A percentile compares a stretch with the other conserved stretches of the same genome.
Evolutionary conservation across 2,113 vertebrate species (phyloP).

Genomic region (Rutilus rutilus): DNA sequence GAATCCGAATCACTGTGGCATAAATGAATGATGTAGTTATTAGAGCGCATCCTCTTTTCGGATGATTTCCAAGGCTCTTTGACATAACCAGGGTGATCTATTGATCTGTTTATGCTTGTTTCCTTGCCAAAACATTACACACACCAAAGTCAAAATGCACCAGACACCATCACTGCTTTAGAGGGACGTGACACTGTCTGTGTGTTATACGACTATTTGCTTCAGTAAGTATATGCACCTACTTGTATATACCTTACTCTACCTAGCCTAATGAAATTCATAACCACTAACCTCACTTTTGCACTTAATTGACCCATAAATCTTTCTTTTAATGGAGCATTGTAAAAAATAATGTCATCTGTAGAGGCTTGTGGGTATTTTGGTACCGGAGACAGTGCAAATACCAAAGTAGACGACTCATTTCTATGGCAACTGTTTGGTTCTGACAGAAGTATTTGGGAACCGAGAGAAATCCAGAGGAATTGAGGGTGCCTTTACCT

Average conservation of each 20-base stretch:
- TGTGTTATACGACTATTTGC: constrained; percentile 30
- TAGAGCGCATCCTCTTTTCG: constrained; percentile 11
- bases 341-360: neutral
- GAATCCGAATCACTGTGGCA: neutral
- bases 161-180: neutral
- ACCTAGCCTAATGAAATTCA: neutral
- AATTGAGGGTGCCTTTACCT: neutral
- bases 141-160: neutral
- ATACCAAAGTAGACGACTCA: constrained; percentile 56
- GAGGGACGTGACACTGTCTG: neutral
- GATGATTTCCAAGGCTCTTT: constrained; percentile 9
- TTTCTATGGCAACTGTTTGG: constrained; percentile 64
- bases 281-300: neutral
- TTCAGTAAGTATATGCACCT: neutral
- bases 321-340: neutral
- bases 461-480: neutral
- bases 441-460: constrained; percentile 8
- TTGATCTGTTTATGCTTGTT: constrained; percentile 36
- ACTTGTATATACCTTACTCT: neutral
- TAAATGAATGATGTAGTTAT: constrained; percentile 13
- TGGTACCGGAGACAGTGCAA: neutral
- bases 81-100: constrained; percentile 23
- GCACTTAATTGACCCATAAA: neutral
- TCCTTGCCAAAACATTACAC: neutral
- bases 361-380: constrained; percentile 13